These are phyloP conservation scores for Drosophila glabriapex DNA, from an alignment of 2,888 invertebrate genomes.

Conservation along the genomic window DNA sequence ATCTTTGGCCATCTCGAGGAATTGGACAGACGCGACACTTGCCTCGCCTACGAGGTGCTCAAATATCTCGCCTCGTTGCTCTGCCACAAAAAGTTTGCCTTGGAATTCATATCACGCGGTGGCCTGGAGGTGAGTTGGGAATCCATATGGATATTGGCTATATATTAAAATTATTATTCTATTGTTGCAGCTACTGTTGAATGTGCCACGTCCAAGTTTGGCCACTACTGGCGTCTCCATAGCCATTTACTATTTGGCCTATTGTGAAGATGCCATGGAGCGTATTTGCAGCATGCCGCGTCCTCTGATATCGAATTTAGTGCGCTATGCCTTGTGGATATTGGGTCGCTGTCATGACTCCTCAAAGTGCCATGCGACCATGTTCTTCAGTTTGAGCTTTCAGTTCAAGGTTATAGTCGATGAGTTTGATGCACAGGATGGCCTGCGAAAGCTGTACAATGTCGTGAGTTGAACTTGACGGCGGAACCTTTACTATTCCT, in stretches of 20 bases:
- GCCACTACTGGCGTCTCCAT: constrained; percentile 98
- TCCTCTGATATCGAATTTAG: constrained; percentile 91
- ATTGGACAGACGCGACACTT: constrained; percentile 94
- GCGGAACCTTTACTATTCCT: not conserved
- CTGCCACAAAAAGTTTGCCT: constrained; percentile 99
- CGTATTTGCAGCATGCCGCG: constrained; percentile 95
- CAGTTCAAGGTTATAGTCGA: constrained; percentile 96
- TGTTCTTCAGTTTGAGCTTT: constrained; percentile 98
- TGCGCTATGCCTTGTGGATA: constrained; percentile 97
- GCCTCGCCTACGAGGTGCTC: constrained; percentile 97
- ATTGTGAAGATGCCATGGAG: constrained; percentile 99
- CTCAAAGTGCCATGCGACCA: constrained; percentile 98
- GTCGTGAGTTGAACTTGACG: constrained; percentile 86
- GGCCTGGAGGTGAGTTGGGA: constrained; percentile 90
- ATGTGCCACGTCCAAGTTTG: constrained; percentile 96
- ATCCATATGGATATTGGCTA: not conserved
- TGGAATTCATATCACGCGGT: constrained; percentile 96
- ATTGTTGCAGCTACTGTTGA: constrained; percentile 89
- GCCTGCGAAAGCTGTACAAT: constrained; percentile 96
- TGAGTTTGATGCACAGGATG: constrained; percentile 96
- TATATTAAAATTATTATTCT: not conserved
- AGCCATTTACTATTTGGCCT: constrained; percentile 97
- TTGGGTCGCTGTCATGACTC: constrained; percentile 98
- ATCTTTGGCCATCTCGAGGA: constrained; percentile 96
- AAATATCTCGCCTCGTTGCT: constrained; percentile 97